These are phyloP conservation scores for Sebastes reedi DNA, from an alignment of 2,797 vertebrate species.

Conservation along the genomic window DNA sequence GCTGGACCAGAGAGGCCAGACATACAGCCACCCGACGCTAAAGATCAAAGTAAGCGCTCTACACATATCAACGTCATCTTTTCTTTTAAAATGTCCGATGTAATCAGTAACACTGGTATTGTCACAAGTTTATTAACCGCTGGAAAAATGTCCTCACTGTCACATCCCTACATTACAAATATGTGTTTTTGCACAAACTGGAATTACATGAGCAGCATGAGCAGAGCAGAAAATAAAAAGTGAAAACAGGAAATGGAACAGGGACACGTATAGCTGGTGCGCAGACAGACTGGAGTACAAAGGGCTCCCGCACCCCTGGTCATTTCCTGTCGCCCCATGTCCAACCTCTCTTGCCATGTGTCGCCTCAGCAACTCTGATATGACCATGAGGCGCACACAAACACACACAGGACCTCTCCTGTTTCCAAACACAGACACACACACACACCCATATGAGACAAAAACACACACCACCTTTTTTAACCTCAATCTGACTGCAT, in stretches of 20 bases:
- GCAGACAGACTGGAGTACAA: slow-evolving; percentile 20
- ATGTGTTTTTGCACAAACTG: background rate
- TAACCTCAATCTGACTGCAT: background rate
- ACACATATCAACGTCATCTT: too few relatives aligned
- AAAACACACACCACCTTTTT: background rate
- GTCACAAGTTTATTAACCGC: too few relatives aligned
- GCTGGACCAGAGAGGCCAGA: too few relatives aligned
- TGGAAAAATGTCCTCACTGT: too few relatives aligned
- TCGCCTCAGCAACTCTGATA: slow-evolving; percentile 34
- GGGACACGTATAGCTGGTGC: slow-evolving; percentile 23
- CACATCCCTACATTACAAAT: background rate
- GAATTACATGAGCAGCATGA: background rate
- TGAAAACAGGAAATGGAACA: slow-evolving; percentile 67
- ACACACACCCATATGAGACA: background rate
- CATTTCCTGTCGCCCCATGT: slow-evolving; percentile 60
- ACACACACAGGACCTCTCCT: background rate
- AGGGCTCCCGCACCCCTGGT: slow-evolving; percentile 47
- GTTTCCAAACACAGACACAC: slow-evolving; percentile 4
- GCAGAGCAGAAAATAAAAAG: slow-evolving; percentile 3
- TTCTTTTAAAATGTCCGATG: too few relatives aligned
- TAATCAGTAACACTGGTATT: too few relatives aligned
- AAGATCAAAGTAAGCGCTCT: too few relatives aligned
- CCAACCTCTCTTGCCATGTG: slow-evolving; percentile 37
- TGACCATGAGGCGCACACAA: background rate
- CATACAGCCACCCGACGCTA: too few relatives aligned